Evolutionary conservation across 2,113 vertebrate genomes (phyloP).

Genomic region (Nycticebus coucang): DNA sequence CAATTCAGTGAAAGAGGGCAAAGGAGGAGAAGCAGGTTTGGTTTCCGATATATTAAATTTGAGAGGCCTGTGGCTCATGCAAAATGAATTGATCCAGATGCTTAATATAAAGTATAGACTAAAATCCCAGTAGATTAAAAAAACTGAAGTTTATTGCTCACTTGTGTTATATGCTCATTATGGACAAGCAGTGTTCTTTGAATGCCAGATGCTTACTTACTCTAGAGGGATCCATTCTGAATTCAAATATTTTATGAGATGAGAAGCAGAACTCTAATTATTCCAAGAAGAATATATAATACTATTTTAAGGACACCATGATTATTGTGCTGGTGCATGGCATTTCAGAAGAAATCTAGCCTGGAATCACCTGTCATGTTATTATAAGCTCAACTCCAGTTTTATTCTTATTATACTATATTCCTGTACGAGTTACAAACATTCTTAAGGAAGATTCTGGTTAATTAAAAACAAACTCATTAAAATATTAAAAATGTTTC

Average conservation of each 20-base stretch:
- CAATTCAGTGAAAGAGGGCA: background rate
- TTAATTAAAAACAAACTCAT: background rate
- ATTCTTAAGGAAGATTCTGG: background rate
- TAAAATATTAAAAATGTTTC: background rate
- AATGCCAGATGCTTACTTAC: background rate
- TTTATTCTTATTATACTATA: background rate
- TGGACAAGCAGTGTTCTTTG: background rate
- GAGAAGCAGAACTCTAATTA: background rate
- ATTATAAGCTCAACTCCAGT: background rate
- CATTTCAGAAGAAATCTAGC: background rate
- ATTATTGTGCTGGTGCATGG: background rate
- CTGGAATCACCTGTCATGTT: background rate
- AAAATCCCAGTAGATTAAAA: background rate
- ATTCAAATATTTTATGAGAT: background rate
- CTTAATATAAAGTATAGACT: background rate
- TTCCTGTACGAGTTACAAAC: background rate
- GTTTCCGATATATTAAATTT: background rate
- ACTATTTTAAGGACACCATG: background rate
- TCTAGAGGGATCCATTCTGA: background rate
- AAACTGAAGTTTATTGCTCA: background rate
- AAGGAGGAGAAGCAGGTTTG: background rate
- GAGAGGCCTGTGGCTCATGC: background rate
- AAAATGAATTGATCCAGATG: background rate
- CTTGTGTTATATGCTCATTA: background rate
- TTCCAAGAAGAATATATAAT: background rate